Evolutionary conservation across 2,797 vertebrate genomes (phyloP), one percentile per base, ranked within the genome.

Genomic region (Rachycentron canadum): DNA sequence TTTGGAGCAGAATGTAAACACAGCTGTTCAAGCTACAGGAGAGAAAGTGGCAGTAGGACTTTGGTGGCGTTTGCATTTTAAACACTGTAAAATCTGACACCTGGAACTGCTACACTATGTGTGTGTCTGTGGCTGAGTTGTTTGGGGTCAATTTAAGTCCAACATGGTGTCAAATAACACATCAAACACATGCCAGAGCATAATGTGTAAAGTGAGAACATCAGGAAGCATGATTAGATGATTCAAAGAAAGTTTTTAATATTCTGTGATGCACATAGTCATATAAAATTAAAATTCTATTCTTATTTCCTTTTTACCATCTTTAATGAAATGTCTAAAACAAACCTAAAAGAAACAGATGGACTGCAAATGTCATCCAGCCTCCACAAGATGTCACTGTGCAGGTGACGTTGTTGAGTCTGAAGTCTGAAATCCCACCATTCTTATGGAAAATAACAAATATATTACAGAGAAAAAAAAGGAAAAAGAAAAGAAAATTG

Each of bases 321-420:
- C 21, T n/a, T 30, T 13, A 34, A 10, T 52, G 0, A 73, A 63
- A 76, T 47, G 21, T 57, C 26, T 25, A 43, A 36, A n/a, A 56
- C 3, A 19, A 5, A 1, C 21, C 17, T 12, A 8, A 28, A 55
- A 53, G 8, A 59, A 1, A 9, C 2, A 36, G 16, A 4, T 45
- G 25, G 7, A 21, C 9, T 69, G 25, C 47, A 41, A 8, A 2
- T 69, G 32, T 74, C 57, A 21, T 25, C 25, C 55, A 45, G 19
- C 36, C 50, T 78, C 88, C 86, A 84, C 88, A 75, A 85, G 82
- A 43, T 86, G 86, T 91, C 90, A 78, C 77, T 88, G 66, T 66
- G 61, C 86, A 67, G 40, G 63, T 73, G 67, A 83, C 70, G 76
- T 25, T 56, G 40, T 26, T 52, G n/a, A n/a, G n/a, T n/a, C n/a